Evolutionary conservation across 2,888 invertebrate species (phyloP).

Genomic region (Tetragonula carbonaria): DNA sequence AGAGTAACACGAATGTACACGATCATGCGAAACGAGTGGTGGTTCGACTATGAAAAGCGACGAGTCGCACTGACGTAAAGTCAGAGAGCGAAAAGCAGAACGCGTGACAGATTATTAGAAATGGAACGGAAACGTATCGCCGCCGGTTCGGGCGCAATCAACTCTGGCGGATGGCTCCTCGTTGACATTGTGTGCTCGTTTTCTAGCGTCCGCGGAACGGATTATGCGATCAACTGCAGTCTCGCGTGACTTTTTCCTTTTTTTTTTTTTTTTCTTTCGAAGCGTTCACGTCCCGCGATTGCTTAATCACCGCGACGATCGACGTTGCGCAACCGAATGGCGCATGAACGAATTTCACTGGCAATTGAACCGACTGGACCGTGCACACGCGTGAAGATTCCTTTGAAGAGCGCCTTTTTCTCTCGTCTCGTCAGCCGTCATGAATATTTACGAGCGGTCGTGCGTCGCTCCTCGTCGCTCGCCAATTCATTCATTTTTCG

Average conservation of each 20-base stretch:
- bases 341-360: too few relatives aligned
- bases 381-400: too few relatives aligned
- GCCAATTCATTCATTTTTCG: slow-evolving; percentile 26
- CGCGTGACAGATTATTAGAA: slow-evolving; percentile 13
- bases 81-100: not conserved
- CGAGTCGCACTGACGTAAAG: not conserved
- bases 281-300: not conserved
- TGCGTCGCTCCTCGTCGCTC: not conserved
- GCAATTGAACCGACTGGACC: too few relatives aligned
- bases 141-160: not conserved
- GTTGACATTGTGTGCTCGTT: not conserved
- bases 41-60: too few relatives aligned
- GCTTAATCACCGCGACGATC: not conserved
- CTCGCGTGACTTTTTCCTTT: not conserved
- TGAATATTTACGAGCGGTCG: slow-evolving; percentile 39
- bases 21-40: too few relatives aligned
- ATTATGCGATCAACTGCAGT: too few relatives aligned
- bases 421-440: not conserved
- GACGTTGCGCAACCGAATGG: not conserved
- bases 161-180: not conserved
- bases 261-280: not conserved
- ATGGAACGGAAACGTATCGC: slow-evolving; percentile 25
- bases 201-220: not conserved
- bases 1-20: too few relatives aligned
- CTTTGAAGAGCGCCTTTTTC: slow-evolving; percentile 2